Conservation (phyloP, 1,140 invertebrate genomes). For the Eumaeus atala region DNA sequence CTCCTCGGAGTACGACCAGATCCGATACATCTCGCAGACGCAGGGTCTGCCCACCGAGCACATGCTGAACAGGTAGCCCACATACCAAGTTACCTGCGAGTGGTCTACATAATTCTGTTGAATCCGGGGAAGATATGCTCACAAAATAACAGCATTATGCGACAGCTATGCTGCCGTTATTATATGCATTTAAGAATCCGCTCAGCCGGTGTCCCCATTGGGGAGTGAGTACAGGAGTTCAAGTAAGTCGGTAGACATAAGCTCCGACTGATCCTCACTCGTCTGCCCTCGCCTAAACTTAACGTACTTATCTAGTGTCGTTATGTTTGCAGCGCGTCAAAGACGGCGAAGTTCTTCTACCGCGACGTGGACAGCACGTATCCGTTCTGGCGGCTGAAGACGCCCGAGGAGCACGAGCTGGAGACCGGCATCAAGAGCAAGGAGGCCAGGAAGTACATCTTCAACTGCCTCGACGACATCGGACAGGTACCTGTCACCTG, state of each 20-base stretch:
- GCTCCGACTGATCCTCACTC: too few species aligned
- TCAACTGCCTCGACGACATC: constrained; percentile 99
- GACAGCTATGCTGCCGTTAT: too few species aligned
- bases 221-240: too few species aligned
- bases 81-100: too few species aligned
- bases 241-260: too few species aligned
- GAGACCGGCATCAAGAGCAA: constrained; percentile 99
- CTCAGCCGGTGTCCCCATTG: too few species aligned
- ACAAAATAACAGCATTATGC: too few species aligned
- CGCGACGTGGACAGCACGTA: constrained; percentile 96
- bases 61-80: constrained; percentile 88
- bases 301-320: background rate
- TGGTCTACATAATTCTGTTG: too few species aligned
- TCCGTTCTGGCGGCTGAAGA: constrained; percentile 98
- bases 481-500: constrained; percentile 76
- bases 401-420: constrained; percentile 97
- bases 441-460: constrained; percentile 99
- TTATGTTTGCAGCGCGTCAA: constrained; percentile 84
- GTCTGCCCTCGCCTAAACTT: too few species aligned
- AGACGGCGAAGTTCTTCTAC: constrained; percentile 99
- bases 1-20: constrained; percentile 99
- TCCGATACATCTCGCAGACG: constrained; percentile 86
- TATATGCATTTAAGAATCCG: too few species aligned
- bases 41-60: constrained; percentile 96
- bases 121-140: too few species aligned